A percentile compares a stretch with the other conserved stretches of the same genome.
Evolutionary conservation across 2,797 vertebrate species (phyloP).

Genomic region (Botia kubotai): DNA sequence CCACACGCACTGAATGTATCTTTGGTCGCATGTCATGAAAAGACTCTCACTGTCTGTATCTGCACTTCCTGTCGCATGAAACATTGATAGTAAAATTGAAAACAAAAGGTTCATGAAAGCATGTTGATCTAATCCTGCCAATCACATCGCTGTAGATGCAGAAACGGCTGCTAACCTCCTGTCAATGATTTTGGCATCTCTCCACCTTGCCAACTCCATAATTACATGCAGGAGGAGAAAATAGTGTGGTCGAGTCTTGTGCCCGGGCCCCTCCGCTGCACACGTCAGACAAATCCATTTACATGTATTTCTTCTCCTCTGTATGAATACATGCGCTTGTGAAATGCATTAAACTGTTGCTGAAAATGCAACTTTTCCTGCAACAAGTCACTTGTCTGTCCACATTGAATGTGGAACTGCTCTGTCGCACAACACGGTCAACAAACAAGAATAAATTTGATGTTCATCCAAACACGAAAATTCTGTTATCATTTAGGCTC

Average conservation of each 20-base stretch:
- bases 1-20: background rate
- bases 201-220: conserved; percentile 19
- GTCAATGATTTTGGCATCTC: conserved; percentile 2
- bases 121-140: conserved; percentile 12
- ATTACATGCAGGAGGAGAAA: conserved; percentile 6
- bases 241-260: background rate
- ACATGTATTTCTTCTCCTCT: background rate
- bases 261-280: background rate
- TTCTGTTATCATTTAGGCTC: background rate
- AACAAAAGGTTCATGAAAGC: conserved; percentile 12
- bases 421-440: background rate
- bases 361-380: background rate
- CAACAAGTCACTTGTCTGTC: background rate
- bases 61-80: background rate
- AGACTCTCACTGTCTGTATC: background rate
- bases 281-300: background rate
- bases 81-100: background rate
- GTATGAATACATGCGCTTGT: background rate
- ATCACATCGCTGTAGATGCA: background rate
- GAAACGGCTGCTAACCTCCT: conserved; percentile 3
- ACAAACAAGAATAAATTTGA: background rate
- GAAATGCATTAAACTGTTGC: background rate
- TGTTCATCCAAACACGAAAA: background rate
- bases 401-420: background rate
- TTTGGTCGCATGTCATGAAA: background rate